Conservation (phyloP, 1,140 invertebrate genomes). For the Mizuhopecten yessoensis region DNA sequence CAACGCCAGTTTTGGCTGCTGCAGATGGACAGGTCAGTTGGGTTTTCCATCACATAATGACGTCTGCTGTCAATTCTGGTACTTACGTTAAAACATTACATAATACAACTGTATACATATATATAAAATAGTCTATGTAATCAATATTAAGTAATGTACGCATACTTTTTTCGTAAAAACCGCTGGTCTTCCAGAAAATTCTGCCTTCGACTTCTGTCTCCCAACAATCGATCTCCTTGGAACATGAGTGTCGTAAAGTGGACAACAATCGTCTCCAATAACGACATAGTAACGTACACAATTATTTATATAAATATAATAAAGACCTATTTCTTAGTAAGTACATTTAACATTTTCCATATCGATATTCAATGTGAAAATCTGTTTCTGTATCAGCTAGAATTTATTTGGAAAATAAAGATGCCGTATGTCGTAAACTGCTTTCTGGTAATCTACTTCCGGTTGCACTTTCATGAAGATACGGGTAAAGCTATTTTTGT, state of each 20-base stretch:
- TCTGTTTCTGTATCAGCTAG: not conserved
- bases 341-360: not conserved
- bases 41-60: conserved; percentile 33
- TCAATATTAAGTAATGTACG: not conserved
- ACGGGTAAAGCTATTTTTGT: too few species aligned
- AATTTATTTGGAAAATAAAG: not conserved
- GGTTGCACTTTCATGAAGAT: not conserved
- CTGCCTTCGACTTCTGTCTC: not conserved
- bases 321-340: not conserved
- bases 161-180: conserved; percentile 1
- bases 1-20: too few species aligned
- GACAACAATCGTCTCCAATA: not conserved
- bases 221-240: conserved; percentile 13
- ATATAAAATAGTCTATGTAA: too few species aligned
- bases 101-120: too few species aligned
- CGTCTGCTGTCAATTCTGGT: not conserved
- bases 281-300: not conserved
- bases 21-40: too few species aligned
- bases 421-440: not conserved
- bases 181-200: conserved; percentile 23
- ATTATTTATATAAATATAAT: not conserved
- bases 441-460: not conserved
- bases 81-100: not conserved
- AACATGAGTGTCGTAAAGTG: conserved; percentile 18
- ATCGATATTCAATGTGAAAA: not conserved